Conservation (phyloP, 2,888 invertebrate species). For the Platynereis dumerilii region DNA sequence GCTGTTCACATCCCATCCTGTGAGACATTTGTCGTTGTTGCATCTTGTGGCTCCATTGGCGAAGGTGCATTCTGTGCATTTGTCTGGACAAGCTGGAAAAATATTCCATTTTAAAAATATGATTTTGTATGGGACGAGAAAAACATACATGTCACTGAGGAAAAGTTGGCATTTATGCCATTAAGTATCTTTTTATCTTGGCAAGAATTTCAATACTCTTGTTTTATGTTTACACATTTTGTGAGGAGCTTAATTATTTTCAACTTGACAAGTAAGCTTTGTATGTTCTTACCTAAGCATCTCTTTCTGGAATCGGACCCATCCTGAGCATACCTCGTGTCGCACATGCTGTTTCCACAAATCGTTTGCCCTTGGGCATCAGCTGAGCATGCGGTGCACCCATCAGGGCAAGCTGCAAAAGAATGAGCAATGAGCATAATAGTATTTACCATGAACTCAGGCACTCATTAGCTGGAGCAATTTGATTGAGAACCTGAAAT, state of each 20-base stretch:
- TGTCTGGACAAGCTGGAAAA: background rate
- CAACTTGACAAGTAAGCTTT: too few relatives aligned
- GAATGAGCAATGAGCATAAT: too few relatives aligned
- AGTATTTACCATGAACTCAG: too few relatives aligned
- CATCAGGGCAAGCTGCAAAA: background rate
- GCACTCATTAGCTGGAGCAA: too few relatives aligned
- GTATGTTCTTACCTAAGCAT: background rate
- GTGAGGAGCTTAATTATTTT: too few relatives aligned
- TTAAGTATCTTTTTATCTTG: too few relatives aligned
- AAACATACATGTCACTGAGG: background rate
- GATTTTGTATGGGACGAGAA: background rate
- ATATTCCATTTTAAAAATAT: background rate
- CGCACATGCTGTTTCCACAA: constrained; percentile 4
- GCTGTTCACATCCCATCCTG: background rate
- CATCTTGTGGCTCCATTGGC: background rate
- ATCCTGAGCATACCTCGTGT: background rate
- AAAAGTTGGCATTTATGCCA: background rate
- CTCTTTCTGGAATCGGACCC: background rate
- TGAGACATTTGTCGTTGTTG: background rate
- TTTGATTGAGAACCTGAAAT: background rate
- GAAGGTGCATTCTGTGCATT: constrained; percentile 4
- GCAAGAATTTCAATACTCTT: too few relatives aligned
- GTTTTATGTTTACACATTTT: too few relatives aligned
- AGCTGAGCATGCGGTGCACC: background rate
- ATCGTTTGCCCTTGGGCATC: background rate